Base-by-base conservation (phyloP, 2,113 vertebrate species). In the Pseudorasbora parva region DNA sequence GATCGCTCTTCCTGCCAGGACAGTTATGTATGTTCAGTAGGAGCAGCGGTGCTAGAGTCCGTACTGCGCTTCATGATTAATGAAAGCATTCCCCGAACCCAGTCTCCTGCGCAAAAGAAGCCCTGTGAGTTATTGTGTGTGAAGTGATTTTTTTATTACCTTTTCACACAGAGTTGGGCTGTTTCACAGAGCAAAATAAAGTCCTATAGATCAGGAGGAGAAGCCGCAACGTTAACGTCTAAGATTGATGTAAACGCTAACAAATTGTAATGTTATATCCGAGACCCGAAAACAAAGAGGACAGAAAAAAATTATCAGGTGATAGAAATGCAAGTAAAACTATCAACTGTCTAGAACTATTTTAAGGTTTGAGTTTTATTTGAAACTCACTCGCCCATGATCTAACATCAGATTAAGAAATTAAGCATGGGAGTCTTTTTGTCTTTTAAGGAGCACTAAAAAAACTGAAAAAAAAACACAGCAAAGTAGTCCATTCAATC, bases 1-100 rank as follows among this genome's bases (percentile, higher is more conserved):
- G 78, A 91, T 91, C 89, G 91, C 90, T 93, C 92, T 90, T 92
- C 89, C 62, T 92, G 92, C 93, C 88, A 87, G 89, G 90, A 92
- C 95, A 91, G 92, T 94, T 93, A 93, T 82, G 90, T 82, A 85
- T 78, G 84, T 87, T 85, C 84, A 72, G 87, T 57, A 85, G 82
- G 69, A 87, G 82, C 83, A 68, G 51, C 10, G 8, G 27, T 45
- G 71, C 51, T 43, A 30, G 23, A 73, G 60, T 25, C 69, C 30
- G 33, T 81, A 54, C 73, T 43, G 75, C 51, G 15, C 68, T 59
- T 59, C 33, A n/a, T 89, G 87, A 90, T 89, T 89, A 85, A 91
- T 88, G 78, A 56, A 49, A 25, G 59, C 62, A 68, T 87, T 89
- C 88, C 78, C 71, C 57, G 78, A 88, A 85, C 57, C 56, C 64